These are phyloP conservation scores for Anguilla japonica DNA, from an alignment of 2,113 vertebrate genomes.

Conservation along the genomic window DNA sequence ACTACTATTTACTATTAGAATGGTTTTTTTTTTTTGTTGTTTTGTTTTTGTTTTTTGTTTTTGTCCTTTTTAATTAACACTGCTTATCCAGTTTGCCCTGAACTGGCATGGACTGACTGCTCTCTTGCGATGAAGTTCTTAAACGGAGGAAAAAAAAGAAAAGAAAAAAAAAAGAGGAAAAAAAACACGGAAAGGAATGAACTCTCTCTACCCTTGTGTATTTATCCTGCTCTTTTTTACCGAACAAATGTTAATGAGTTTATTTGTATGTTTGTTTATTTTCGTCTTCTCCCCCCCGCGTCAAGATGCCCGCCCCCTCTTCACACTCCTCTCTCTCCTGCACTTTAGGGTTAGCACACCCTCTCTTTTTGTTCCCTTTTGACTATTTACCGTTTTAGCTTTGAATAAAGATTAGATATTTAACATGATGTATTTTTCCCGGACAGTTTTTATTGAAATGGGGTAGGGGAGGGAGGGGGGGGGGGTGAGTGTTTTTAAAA, in stretches of 20 bases:
- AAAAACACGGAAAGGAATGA: slow-evolving; percentile 55
- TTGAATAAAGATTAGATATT: slow-evolving; percentile 68
- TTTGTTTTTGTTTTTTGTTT: slow-evolving; percentile 64
- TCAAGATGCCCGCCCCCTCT: slow-evolving; percentile 54
- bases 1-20: slow-evolving; percentile 74
- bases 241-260: slow-evolving; percentile 64
- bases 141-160: slow-evolving; percentile 36
- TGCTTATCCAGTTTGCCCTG: slow-evolving; percentile 61
- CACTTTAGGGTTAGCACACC: slow-evolving; percentile 60
- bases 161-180: slow-evolving; percentile 16
- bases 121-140: slow-evolving; percentile 63
- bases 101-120: slow-evolving; percentile 62
- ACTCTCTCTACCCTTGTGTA: slow-evolving; percentile 69
- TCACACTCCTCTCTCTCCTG: slow-evolving; percentile 55
- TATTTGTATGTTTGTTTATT: slow-evolving; percentile 51
- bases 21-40: slow-evolving; percentile 71
- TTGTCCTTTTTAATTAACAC: slow-evolving; percentile 70
- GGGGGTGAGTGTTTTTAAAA: slow-evolving; percentile 43
- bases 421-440: slow-evolving; percentile 57
- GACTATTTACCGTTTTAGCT: slow-evolving; percentile 62
- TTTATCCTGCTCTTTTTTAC: slow-evolving; percentile 81
- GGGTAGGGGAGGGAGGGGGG: slow-evolving; percentile 53
- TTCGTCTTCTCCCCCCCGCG: slow-evolving; percentile 41
- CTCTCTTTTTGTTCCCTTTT: slow-evolving; percentile 50
- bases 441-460: slow-evolving; percentile 53